phyloP scores from a whole-genome alignment of 1,140 invertebrate species.

The Aphaenogaster floridana region DNA sequence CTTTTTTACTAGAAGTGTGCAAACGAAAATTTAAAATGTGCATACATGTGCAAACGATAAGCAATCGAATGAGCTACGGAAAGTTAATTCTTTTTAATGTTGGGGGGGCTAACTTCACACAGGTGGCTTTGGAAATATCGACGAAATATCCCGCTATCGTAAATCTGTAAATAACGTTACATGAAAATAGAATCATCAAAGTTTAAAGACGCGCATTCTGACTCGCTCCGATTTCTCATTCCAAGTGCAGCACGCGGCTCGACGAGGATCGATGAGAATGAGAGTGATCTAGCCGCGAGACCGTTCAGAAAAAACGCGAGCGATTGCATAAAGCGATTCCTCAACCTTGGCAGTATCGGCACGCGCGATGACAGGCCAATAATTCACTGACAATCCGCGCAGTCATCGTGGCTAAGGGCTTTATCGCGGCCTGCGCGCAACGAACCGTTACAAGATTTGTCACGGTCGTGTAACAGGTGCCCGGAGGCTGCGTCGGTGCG shows the following conservation, averaged over 20 bases:
- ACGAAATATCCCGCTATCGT: neutral
- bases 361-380: constrained; percentile 41
- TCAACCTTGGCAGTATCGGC: constrained; percentile 16
- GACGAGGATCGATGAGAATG: neutral
- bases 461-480: constrained; percentile 78
- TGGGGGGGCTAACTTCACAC: too few relatives aligned
- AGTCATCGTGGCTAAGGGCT: constrained; percentile 57
- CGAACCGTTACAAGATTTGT: constrained; percentile 64
- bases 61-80: too few relatives aligned
- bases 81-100: too few relatives aligned
- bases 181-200: neutral
- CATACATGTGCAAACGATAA: too few relatives aligned
- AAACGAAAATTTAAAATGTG: too few relatives aligned
- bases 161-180: too few relatives aligned
- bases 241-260: neutral
- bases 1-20: too few relatives aligned
- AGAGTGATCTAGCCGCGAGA: neutral
- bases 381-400: constrained; percentile 39
- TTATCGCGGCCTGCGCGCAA: constrained; percentile 46
- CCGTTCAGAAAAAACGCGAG: neutral
- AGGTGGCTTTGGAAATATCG: neutral
- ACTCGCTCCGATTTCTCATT: neutral
- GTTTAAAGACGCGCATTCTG: neutral
- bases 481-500: constrained; percentile 64
- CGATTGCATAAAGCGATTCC: constrained; percentile 17